These are phyloP conservation scores for Pituophis catenifer DNA, from an alignment of 2,113 vertebrate genomes.

Conservation along the genomic window DNA sequence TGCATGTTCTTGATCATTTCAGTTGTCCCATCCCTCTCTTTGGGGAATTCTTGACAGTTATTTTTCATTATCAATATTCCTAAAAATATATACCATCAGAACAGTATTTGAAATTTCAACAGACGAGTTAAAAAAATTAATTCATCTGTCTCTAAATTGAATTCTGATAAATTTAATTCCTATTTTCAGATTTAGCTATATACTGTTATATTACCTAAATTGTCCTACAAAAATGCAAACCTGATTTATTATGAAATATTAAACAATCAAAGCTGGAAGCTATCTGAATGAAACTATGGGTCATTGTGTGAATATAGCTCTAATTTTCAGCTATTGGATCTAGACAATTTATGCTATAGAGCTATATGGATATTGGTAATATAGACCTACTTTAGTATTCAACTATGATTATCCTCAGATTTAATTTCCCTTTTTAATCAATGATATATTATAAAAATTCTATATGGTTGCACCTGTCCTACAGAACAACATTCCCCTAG, in stretches of 20 bases:
- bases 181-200: not conserved
- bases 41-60: not conserved
- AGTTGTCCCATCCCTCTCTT: not conserved
- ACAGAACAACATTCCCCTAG: not conserved
- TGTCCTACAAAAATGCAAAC: not conserved
- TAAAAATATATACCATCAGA: not conserved
- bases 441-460: not conserved
- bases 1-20: not conserved
- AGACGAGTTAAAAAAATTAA: not conserved
- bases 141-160: not conserved
- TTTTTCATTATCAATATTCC: not conserved
- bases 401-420: not conserved
- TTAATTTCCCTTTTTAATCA: not conserved
- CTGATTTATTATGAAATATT: conserved; percentile 19
- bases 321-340: not conserved
- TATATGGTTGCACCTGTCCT: not conserved
- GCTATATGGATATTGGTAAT: not conserved
- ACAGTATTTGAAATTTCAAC: not conserved
- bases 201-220: not conserved
- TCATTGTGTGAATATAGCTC: not conserved
- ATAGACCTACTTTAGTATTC: not conserved
- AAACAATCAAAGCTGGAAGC: not conserved
- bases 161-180: not conserved
- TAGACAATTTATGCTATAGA: not conserved
- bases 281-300: not conserved